Evolutionary conservation across 2,113 vertebrate genomes (phyloP), one percentile per base, ranked within the genome.

Genomic region (Urocolius indicus): DNA sequence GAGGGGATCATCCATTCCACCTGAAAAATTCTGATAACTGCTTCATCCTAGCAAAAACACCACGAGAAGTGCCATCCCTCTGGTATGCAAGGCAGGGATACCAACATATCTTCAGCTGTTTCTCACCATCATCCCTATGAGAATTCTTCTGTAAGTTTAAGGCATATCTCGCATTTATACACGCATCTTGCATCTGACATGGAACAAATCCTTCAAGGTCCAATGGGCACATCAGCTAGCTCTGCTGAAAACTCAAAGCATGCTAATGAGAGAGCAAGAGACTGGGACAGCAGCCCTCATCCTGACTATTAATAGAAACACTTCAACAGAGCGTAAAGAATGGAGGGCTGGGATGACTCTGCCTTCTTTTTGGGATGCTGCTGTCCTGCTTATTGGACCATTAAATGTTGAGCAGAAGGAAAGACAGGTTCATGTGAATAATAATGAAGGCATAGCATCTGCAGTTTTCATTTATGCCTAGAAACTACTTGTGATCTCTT

Each of bases 321-420:
- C 84, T 78, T 54, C 88, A 95, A 30, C 62, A 74, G 18, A 95
- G 87, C 51, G 1, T 69, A 61, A 93, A 95, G 90, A 88, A 90
- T 11, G 8, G 26, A 87, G 48, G 59, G 43, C 76, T 87, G 52
- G 34, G 73, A 78, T 52, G 45, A 32, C 54, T 55, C 78, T 68
- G 46, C 49, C 73, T 91, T 62, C 94, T 71, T 88, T 59, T 78
- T 57, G 68, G 84, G 93, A 72, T 67, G 89, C 73, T 63, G 19
- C 91, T 65, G 49, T 67, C 83, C 87, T 93, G 93, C 87, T 79
- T 38, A 66, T 23, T 41, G 61, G 83, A 29, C 94, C 96, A 52
- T 87, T 71, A 91, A 83, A 48, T 11, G n/a, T 58, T 74, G 66
- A 96, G 92, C 90, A 97, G 92, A 86, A 91, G 92, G 85, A 76